Base-by-base conservation (phyloP, 2,797 vertebrate species). In the Tapirus indicus region DNA sequence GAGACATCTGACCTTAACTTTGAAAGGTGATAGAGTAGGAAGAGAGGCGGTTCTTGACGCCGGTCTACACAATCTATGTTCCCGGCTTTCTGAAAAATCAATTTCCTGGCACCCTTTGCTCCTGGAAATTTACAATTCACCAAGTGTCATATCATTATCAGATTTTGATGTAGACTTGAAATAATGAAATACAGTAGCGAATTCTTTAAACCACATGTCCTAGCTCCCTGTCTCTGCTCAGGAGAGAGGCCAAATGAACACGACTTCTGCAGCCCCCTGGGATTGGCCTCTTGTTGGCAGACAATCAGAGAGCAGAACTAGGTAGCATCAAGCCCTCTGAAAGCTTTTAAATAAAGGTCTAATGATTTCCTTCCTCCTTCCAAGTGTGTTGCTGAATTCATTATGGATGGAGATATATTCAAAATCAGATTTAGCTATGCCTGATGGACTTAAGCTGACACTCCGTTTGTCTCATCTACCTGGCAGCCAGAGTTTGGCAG, bases 341-440 rank as follows among this genome's bases (percentile, higher is more conserved):
- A 97, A 97, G 92, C 58, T 58, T 97, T 98, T 95, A 95, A 93
- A 95, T 94, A 75, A 72, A 91, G 35, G 96, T 78, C 74, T 82
- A 60, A 66, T 91, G 62, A 93, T 94, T 97, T 88, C 85, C 7
- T 23, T 93, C 10, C 89, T 92, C 54, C 32, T 91, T 79, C 68
- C 84, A 52, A 93, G 35, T 69, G 9, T 23, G 49, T 56, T 0
- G 0, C 47, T 94, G 91, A 85, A 98, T 98, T 98, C 78, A 89
- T 95, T 98, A 90, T 44, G 83, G 91, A 98, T 96, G 88, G 83
- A 97, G 93, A 98, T 96, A 52, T 97, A 97, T 92, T 97, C 49
- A 96, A 96, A 98, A 91, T 93, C 9, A 29, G 95, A 98, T 97
- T 88, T 64, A 74, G 71, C 97, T 96, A 80, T 83, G 97, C 78